Base-by-base conservation (phyloP, 2,797 vertebrate species). In the Syngnathus acus region DNA sequence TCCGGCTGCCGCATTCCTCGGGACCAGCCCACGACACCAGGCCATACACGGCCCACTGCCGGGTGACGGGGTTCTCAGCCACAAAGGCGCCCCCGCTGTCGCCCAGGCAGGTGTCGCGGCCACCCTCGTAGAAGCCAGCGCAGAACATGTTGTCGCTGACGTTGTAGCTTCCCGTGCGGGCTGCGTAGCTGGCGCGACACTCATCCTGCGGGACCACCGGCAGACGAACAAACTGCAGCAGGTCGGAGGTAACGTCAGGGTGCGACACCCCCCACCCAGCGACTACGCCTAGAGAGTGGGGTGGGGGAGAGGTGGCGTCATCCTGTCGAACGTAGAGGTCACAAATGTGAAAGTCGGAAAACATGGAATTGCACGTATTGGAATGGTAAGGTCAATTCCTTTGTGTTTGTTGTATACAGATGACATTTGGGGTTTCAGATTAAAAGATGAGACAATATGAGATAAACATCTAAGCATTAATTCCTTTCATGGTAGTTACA, bases 111-210 rank as follows among this genome's bases (percentile, higher is more conserved):
- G 96, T 98, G 89, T 99, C 97, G 19, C 88, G 91, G 1, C 97
- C 97, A 0, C 97, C 97, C 70, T 96, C 91, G 0, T 92, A 93
- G 85, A 93, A 99, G 1, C 97, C 97, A 0, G 97, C 97, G 0
- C 97, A 99, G 90, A 99, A 99, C 96, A 98, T 98, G 83, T 95
- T 95, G 71, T 93, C 89, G 0, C 94, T 98, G 82, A 98, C 93
- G 0, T 95, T 98, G 85, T 98, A 99, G 87, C 89, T 92, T 17
- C 88, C 84, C 0, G 95, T 95, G 39, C 95, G 93, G 0, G 95
- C 95, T 54, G 93, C 85, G 0, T 98, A 99, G 85, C 96, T 98
- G 19, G 84, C 89, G 82, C 90, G 88, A 53, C 97, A 99, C 82
- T 97, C 96, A 0, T 90, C 89, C 0, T 95, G 94, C 0, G 93